Base-by-base conservation (phyloP, 2,797 vertebrate genomes). In the Vireo griseus region DNA sequence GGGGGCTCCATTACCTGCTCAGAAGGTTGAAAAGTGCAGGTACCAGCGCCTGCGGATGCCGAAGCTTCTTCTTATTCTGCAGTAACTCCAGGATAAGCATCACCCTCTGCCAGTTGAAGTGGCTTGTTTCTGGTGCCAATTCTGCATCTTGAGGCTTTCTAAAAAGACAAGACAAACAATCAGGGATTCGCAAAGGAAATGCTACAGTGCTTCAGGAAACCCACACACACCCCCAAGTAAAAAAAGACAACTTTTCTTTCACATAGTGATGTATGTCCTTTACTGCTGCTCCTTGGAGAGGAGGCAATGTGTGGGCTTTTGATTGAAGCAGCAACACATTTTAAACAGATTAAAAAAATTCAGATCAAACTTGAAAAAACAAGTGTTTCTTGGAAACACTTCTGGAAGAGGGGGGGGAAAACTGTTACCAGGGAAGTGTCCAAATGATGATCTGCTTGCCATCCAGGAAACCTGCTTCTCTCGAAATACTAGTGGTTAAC, bases 11-110 rank as follows among this genome's bases (percentile, higher is more conserved):
- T 71, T 97, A 99, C 99, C 99, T 98, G 92, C 98, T 97, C 8
- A 99, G 98, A 79, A 99, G 98, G 51, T 96, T 98, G 97, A 99
- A 99, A 26, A 99, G 98, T 2, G 97, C 96, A 3, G 99, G 98
- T 11, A 99, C 98, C 97, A 99, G 31, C 2, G 83, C 86, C 96
- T 99, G 98, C 0, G 98, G 98, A 40, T 90, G 97, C 94, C 94
- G 98, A 50, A 99, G 98, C 91, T 99, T 99, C 98, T 99, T 99
- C 97, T 99, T 99, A 96, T 99, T 98, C 92, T 99, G 99, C 82
- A 99, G 97, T 68, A 99, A 97, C 96, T 99, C 99, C 95, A 99
- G 97, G 96, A 99, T 98, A 77, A 99, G 97, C 2, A 99, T 99
- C 74, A 98, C 98, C 62, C 99, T 98, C 76, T 97, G 98, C 99